Base-by-base conservation (phyloP, 2,888 invertebrate genomes). In the Pachydiplax longipennis region DNA sequence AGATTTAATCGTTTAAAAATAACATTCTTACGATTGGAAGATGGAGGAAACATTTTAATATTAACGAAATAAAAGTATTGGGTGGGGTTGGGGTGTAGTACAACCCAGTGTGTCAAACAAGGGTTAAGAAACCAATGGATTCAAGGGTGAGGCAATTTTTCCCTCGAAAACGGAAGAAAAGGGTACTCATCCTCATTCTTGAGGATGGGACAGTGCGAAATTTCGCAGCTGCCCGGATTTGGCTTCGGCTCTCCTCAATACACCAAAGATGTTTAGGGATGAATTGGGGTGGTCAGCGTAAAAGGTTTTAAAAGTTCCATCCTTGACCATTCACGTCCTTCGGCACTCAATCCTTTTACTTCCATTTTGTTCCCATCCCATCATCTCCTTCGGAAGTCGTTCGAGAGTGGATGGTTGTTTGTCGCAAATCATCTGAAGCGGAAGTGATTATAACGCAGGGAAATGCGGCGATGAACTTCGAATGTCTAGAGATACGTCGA, bases 171-270 rank as follows among this genome's bases (percentile, higher is more conserved):
- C 58, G 18, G 22, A 53, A 31, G 61, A 61, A 31, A 37, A 87
- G 10, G 61, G 37, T 22, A 25, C 81, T 40, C 35, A 2, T 35
- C 15, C 53, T 53, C 37, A 61, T 61, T 35, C 61, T 31, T 61
- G 37, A n/a, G 22, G 13, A 87, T 35, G 58, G 22, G 35, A 0
- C 61, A n/a, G 87, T 15, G 61, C 35, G 87, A 22, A 61, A 61
- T 22, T 61, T 25, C 22, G 53, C 87, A 87, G 87, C 87, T 87
- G 87, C 61, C 25, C 87, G 61, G 87, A 61, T 61, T 87, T 87
- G 37, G 37, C 22, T 37, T 37, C 53, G 61, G n/a, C 35, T 35
- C 1, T 18, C 87, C 31, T 6, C 31, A 87, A 61, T 40, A 87
- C 58, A 61, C n/a, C 31, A 25, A 37, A 58, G 87, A 87, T 87